phyloP scores from a whole-genome alignment of 2,113 vertebrate genomes.

The Phasianus colchicus region DNA sequence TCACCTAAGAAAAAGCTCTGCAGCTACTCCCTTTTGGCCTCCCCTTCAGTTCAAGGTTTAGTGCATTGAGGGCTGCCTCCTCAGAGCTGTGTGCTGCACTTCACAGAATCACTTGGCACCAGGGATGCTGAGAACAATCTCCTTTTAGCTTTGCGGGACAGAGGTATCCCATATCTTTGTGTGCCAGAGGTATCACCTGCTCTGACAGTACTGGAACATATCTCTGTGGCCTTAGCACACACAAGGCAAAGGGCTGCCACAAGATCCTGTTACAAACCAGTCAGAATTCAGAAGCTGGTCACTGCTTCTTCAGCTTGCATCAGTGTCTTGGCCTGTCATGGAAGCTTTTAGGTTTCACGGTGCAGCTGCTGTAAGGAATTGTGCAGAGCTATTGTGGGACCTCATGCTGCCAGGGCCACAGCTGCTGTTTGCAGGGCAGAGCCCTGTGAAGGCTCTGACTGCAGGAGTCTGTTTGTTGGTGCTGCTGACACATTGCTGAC shows the following conservation, averaged over 20 bases:
- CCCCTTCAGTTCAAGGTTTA: not conserved
- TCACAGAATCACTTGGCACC: not conserved
- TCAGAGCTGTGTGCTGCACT: not conserved
- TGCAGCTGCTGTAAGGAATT: not conserved
- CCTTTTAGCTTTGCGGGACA: not conserved
- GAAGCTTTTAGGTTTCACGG: not conserved
- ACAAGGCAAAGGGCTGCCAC: not conserved
- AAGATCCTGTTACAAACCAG: not conserved
- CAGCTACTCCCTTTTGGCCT: not conserved
- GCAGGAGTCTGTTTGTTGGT: fast-evolving
- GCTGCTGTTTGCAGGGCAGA: not conserved
- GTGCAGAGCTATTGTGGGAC: not conserved
- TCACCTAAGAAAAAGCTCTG: not conserved
- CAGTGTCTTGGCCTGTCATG: not conserved
- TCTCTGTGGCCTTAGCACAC: not conserved
- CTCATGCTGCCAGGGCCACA: not conserved
- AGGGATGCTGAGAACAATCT: not conserved
- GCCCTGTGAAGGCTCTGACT: not conserved
- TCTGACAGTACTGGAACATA: not conserved
- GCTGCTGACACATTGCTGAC: fast-evolving
- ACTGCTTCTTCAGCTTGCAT: not conserved
- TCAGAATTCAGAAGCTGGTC: not conserved
- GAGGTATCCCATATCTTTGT: no score
- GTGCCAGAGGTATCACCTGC: not conserved
- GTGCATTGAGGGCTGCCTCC: not conserved